These are phyloP conservation scores for Meloe dianella DNA, from an alignment of 2,888 invertebrate genomes.

Conservation along the genomic window DNA sequence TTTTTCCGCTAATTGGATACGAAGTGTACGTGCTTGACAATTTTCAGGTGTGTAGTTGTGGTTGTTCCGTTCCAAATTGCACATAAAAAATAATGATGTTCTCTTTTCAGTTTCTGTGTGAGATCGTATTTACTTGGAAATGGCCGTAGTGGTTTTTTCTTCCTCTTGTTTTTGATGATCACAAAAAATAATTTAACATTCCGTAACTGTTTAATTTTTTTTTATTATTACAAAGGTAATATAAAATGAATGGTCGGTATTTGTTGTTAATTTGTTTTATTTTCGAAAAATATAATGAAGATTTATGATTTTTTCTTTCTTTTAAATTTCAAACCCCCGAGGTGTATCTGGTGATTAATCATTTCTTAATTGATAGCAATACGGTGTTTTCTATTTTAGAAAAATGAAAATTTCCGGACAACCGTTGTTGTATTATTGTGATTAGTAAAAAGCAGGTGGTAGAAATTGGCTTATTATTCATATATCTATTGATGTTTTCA, in stretches of 20 bases:
- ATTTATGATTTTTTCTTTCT: not conserved
- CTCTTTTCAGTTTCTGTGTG: constrained; percentile 21
- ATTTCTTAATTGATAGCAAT: not conserved
- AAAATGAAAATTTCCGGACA: not conserved
- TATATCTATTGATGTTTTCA: constrained; percentile 11
- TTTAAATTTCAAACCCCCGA: not conserved
- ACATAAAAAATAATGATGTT: constrained; percentile 36
- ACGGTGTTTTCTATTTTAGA: not conserved
- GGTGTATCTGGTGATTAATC: not conserved
- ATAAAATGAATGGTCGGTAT: not conserved
- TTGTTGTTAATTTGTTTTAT: not conserved
- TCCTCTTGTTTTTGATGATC: not conserved
- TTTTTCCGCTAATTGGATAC: constrained; percentile 28
- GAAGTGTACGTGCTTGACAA: constrained; percentile 26
- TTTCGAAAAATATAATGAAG: not conserved
- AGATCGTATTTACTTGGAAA: constrained; percentile 17
- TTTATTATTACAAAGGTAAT: not conserved
- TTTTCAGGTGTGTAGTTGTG: constrained; percentile 31
- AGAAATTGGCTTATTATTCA: constrained; percentile 22
- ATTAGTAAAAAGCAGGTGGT: not conserved
- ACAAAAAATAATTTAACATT: not conserved
- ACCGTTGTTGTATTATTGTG: not conserved
- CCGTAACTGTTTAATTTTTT: not conserved
- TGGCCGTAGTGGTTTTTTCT: not conserved
- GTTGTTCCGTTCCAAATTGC: constrained; percentile 28